Evolutionary conservation across 2,797 vertebrate genomes (phyloP), one percentile per base, ranked within the genome.

Genomic region (Adrianichthys oophorus): DNA sequence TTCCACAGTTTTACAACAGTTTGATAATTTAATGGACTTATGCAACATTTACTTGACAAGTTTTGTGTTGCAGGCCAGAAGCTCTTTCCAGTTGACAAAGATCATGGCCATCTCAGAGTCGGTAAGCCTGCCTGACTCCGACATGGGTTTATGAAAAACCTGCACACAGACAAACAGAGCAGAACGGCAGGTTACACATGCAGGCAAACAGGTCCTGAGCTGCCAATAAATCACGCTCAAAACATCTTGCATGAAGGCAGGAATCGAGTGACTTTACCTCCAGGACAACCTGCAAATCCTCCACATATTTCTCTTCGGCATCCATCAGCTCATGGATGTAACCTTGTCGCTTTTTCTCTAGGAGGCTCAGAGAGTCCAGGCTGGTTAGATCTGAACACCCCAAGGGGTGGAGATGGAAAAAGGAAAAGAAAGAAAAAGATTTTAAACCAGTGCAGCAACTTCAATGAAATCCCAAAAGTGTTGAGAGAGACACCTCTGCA

Each of bases 21-120:
- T 29, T 37, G 32, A 37, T 37, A 37, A 37, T 37, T 37, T 10
- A 3, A 12, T 32, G 8, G 29, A 18, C 23, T n/a, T 0, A 24
- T 24, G 15, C 40, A 43, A 14, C 6, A 93, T 92, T 92, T 88
- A 98, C 97, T 95, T 98, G 32, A 96, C 78, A 59, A 99, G 74
- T 77, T 96, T 98, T 0, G 92, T 95, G 86, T 96, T 98, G 70
- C 93, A 95, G 88, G 91, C 85, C 72, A 97, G 95, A 70, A 99
- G 93, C 21, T 99, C 97, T 49, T 92, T 94, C 97, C 97, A 99
- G 92, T 98, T 98, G 51, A 95, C 94, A 74, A 99, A 99, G 78
- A 99, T 96, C 85, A 95, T 82, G 45, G 52, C 51, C 94, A 96
- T 95, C 80, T 99, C 96, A 21, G 85, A 74, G 24, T 96, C 95